Conservation (phyloP, 2,888 invertebrate species). For the Tipula vernalis region DNA sequence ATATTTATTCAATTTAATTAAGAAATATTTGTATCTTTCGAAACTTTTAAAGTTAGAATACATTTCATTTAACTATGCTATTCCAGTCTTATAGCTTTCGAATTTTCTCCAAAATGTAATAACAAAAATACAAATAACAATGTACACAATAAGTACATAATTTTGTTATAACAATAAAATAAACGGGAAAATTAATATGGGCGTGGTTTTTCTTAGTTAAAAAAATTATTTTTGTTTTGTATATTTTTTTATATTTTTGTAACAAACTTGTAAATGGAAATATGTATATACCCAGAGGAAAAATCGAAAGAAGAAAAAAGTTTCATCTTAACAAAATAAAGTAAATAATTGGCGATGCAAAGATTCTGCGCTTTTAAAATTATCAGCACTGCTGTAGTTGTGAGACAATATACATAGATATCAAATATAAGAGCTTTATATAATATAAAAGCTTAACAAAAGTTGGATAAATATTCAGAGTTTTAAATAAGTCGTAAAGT, state of each 20-base stretch:
- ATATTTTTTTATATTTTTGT: not conserved
- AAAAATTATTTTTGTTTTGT: not conserved
- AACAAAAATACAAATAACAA: not conserved
- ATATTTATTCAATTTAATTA: too few species aligned
- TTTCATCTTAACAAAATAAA: not conserved
- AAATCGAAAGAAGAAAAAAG: not conserved
- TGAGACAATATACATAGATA: not conserved
- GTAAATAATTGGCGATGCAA: not conserved
- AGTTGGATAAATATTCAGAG: not conserved
- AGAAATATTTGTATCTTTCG: not conserved
- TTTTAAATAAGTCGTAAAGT: too few species aligned
- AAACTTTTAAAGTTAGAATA: not conserved
- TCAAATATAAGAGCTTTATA: not conserved
- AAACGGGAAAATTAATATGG: not conserved
- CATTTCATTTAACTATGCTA: not conserved
- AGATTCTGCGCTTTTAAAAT: slow-evolving; percentile 6
- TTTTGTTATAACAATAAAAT: not conserved
- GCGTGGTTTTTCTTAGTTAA: slow-evolving; percentile 6
- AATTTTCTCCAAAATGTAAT: not conserved
- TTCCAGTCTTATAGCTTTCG: not conserved
- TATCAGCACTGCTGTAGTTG: not conserved
- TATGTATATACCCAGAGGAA: not conserved
- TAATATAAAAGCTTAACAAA: not conserved
- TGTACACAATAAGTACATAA: not conserved
- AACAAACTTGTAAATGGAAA: not conserved